Evolutionary conservation across 2,113 vertebrate species (phyloP), one percentile per base, ranked within the genome.

Genomic region (Melospiza melodia): DNA sequence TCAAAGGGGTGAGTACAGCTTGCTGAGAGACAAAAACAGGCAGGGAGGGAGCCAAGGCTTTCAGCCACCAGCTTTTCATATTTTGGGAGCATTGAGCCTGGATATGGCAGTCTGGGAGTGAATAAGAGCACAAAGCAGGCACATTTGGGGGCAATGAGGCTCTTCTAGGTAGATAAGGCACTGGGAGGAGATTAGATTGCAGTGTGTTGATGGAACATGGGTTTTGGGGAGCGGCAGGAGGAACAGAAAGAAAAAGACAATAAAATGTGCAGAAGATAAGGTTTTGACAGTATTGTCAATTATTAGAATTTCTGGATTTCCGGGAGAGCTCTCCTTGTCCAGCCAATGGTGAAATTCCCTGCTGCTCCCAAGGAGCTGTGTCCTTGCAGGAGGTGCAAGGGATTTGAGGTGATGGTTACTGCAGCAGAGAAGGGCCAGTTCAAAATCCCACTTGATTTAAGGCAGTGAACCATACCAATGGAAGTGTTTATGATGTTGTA

Each of bases 1-100:
- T 93, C 79, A 92, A 95, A 96, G 37, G 37, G 37, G 37, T 11
- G 37, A 39, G 27, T 33, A 80, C 6, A 84, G 65, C 52, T 44
- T 90, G 61, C 68, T 81, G 51, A 74, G 82, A 84, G 87, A 83
- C 65, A 92, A 77, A 90, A 91, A 33, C 58, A 88, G 71, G 75
- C 39, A 83, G 68, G 46, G 83, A 91, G 55, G 2, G 30, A 79
- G 37, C 17, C 57, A 86, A 80, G 80, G 61, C n/a, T 52, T 91
- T 90, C 52, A 86, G 21, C 24, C 33, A 69, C 21, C 39, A 73
- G 39, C 23, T 84, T 58, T 41, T 85, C 33, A 4, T 51, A 48
- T 39, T 49, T 75, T 27, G 18, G 46, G 55, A 59, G 87, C 9
- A 14, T 0, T 52, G 52, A 77, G 66, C 27, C 43, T 87, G 75